Percentiles rank a stretch among this genome's conserved stretches.
phyloP scores from a whole-genome alignment of 2,113 vertebrate genomes.

The Narcine bancroftii region DNA sequence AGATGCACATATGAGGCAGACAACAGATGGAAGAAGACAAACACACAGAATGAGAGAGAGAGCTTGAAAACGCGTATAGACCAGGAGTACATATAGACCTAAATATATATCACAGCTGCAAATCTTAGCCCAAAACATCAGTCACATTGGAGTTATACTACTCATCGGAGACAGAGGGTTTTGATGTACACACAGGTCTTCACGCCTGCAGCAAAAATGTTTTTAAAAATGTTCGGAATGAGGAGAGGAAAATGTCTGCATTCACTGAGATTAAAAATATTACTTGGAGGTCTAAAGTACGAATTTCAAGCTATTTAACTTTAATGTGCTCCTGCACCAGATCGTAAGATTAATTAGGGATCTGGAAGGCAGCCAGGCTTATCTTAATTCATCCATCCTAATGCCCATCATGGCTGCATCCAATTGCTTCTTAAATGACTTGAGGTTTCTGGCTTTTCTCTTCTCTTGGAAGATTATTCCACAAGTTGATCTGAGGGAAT shows the following conservation, averaged over 20 bases:
- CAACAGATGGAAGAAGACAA: constrained; percentile 13
- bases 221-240: not conserved
- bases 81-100: not conserved
- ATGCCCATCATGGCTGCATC: not conserved
- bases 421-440: not conserved
- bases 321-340: not conserved
- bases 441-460: not conserved
- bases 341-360: constrained; percentile 2
- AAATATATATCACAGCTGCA: not conserved
- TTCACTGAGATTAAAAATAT: not conserved
- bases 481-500: not conserved
- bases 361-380: not conserved
- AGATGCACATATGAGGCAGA: not conserved
- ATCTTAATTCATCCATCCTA: not conserved
- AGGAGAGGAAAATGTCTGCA: not conserved
- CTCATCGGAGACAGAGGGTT: not conserved
- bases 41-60: not conserved
- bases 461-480: not conserved
- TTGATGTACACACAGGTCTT: not conserved
- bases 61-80: not conserved
- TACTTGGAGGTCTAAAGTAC: not conserved
- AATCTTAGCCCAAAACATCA: not conserved
- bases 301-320: not conserved
- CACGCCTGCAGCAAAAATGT: not conserved
- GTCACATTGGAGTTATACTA: not conserved